These are phyloP conservation scores for Manis crassicaudata DNA, from an alignment of 2,797 vertebrate genomes.

Conservation along the genomic window DNA sequence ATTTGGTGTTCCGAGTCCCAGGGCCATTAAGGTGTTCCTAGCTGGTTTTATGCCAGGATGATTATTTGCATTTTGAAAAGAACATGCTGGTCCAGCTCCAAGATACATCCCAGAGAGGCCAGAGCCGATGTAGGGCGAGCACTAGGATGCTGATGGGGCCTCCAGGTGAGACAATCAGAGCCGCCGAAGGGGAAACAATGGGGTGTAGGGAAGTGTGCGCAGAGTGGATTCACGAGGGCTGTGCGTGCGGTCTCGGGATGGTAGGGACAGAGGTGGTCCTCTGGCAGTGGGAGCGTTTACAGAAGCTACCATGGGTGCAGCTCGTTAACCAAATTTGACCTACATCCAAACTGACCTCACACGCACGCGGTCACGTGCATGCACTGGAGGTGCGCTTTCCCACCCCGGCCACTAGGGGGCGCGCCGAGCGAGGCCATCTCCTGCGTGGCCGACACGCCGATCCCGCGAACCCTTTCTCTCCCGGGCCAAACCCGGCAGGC, in stretches of 20 bases:
- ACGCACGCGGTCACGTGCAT: not conserved
- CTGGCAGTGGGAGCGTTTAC: not conserved
- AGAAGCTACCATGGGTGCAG: not conserved
- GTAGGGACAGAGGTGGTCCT: too few species aligned
- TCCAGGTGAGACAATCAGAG: not conserved
- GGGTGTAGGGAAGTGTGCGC: not conserved
- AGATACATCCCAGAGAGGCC: not conserved
- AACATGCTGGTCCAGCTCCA: not conserved
- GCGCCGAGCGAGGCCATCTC: not conserved
- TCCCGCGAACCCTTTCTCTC: not conserved
- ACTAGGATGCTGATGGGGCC: too few species aligned
- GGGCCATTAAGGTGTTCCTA: not conserved
- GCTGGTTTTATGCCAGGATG: not conserved
- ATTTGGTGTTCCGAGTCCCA: not conserved
- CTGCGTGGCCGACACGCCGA: rapidly evolving
- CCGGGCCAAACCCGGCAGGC: not conserved
- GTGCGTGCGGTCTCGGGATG: too few species aligned
- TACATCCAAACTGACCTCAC: not conserved
- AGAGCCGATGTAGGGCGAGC: not conserved
- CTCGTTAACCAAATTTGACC: not conserved
- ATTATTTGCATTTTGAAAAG: slow-evolving; percentile 13
- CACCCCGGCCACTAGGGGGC: rapidly evolving
- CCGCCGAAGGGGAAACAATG: rapidly evolving
- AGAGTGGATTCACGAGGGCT: not conserved
- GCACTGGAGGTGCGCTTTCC: not conserved